A percentile compares a stretch with the other conserved stretches of the same genome.
phyloP scores from a whole-genome alignment of 64 coral and sea anemone species.

The Porites australiensis region DNA sequence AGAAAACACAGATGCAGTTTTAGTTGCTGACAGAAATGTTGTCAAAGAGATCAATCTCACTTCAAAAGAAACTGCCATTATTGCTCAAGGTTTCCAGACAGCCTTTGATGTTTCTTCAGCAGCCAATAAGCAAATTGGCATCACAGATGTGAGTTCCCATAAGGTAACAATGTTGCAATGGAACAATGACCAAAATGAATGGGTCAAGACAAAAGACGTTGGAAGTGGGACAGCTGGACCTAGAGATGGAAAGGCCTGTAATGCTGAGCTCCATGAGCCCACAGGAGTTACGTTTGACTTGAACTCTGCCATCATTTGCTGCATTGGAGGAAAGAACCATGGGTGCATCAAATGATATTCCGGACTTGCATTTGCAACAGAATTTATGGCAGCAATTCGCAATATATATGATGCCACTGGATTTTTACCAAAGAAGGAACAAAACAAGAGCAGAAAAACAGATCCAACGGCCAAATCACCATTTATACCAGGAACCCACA shows the following conservation, averaged over 20 bases:
- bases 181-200: background rate
- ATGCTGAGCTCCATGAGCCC: constrained; percentile 60
- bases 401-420: constrained; percentile 69
- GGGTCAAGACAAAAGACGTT: background rate
- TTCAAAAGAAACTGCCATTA: background rate
- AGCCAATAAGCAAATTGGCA: constrained; percentile 10
- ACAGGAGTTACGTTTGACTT: constrained; percentile 67
- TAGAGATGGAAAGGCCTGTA: constrained; percentile 55
- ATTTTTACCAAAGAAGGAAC: constrained; percentile 52
- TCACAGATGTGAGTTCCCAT: constrained; percentile 52
- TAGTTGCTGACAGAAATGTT: constrained; percentile 53
- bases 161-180: background rate
- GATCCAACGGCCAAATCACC: background rate
- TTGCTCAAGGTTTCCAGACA: constrained; percentile 19
- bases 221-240: constrained; percentile 66
- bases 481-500: constrained; percentile 26
- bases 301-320: constrained; percentile 48
- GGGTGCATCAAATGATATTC: constrained; percentile 57
- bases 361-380: constrained; percentile 33
- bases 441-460: constrained; percentile 17
- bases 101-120: constrained; percentile 64
- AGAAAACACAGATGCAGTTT: background rate
- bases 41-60: constrained; percentile 29
- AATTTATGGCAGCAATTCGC: constrained; percentile 49
- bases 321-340: constrained; percentile 53